Conservation (phyloP, 2,888 invertebrate genomes). For the Ophion obscuratus region DNA sequence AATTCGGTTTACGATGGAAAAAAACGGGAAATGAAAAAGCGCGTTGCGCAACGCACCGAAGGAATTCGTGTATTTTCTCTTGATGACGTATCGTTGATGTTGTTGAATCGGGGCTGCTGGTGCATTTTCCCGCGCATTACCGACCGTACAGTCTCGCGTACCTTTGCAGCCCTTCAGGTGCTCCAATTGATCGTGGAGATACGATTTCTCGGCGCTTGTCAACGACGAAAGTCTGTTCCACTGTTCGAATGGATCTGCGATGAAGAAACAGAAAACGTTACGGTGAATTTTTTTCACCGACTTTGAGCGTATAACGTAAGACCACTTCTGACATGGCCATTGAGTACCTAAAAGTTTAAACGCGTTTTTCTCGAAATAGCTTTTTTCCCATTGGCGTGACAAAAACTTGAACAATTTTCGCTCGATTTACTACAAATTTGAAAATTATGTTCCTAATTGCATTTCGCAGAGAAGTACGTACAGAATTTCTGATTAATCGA, state of each 20-base stretch:
- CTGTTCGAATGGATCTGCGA: slow-evolving; percentile 96
- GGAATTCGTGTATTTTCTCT: slow-evolving; percentile 78
- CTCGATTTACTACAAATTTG: too few relatives aligned
- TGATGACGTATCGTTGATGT: slow-evolving; percentile 79
- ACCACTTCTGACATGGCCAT: too few relatives aligned
- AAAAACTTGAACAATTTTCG: too few relatives aligned
- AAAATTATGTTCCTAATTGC: too few relatives aligned
- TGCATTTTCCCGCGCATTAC: slow-evolving; percentile 78
- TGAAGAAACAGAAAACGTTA: slow-evolving; percentile 18
- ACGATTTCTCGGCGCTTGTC: slow-evolving; percentile 90
- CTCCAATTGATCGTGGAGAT: slow-evolving; percentile 93
- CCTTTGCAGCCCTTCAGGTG: slow-evolving; percentile 94
- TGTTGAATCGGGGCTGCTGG: slow-evolving; percentile 73
- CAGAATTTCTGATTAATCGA: too few relatives aligned
- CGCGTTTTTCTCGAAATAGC: too few relatives aligned
- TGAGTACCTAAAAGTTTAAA: too few relatives aligned
- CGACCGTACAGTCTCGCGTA: slow-evolving; percentile 87
- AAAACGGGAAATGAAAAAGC: background rate
- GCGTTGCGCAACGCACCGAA: slow-evolving; percentile 72
- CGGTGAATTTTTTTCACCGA: background rate
- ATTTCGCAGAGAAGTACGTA: too few relatives aligned
- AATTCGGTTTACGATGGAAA: background rate
- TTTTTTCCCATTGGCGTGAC: too few relatives aligned
- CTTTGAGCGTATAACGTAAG: too few relatives aligned
- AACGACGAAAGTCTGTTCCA: slow-evolving; percentile 94